Percentiles rank a stretch among this genome's conserved stretches.
These are phyloP conservation scores for Cardiocondyla obscurior DNA, from an alignment of 1,140 invertebrate species.

Conservation along the genomic window DNA sequence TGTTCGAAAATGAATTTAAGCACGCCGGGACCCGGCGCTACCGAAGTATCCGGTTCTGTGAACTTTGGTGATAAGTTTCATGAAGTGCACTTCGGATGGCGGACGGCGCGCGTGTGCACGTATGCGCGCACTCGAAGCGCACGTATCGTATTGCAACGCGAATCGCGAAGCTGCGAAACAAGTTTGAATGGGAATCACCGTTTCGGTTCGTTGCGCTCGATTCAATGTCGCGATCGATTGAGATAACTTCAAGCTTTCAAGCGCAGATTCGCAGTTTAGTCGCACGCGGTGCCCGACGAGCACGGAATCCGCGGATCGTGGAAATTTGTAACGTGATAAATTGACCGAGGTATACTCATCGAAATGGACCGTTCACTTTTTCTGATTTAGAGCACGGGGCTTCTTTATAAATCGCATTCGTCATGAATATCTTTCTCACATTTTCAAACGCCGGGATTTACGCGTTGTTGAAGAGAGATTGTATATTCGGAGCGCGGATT, in stretches of 20 bases:
- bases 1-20: constrained; percentile 75
- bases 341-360: constrained; percentile 14
- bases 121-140: constrained; percentile 34
- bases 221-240: constrained; percentile 53
- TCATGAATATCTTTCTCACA: not conserved
- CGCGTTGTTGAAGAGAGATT: not conserved
- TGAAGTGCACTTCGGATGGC: constrained; percentile 52
- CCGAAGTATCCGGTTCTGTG: constrained; percentile 59
- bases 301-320: not conserved
- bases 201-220: constrained; percentile 36
- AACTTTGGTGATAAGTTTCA: constrained; percentile 76
- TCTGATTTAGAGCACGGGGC: not conserved
- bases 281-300: not conserved
- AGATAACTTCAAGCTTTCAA: constrained; percentile 53
- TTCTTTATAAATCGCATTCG: constrained; percentile 11
- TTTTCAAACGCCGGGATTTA: not conserved
- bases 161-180: constrained; percentile 21
- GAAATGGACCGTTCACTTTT: constrained; percentile 1
- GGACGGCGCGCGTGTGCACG: not conserved
- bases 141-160: constrained; percentile 36
- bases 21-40: constrained; percentile 58
- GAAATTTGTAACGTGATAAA: constrained; percentile 28
- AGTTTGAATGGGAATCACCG: constrained; percentile 43
- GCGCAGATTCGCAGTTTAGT: constrained; percentile 46
- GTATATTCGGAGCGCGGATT: not conserved